These are phyloP conservation scores for Canis aureus DNA, from an alignment of 2,113 vertebrate species.

Conservation along the genomic window DNA sequence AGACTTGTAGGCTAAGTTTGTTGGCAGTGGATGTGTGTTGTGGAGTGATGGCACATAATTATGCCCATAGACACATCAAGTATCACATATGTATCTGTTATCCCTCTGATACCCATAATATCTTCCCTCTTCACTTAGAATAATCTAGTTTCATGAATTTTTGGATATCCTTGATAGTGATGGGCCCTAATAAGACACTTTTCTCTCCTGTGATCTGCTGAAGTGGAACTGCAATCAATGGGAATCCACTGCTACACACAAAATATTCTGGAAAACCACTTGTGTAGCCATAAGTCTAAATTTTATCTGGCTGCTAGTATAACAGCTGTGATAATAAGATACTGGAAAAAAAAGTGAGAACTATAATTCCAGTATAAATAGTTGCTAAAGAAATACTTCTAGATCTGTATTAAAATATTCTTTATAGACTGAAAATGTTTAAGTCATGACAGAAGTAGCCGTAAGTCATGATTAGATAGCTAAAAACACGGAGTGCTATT, in stretches of 20 bases:
- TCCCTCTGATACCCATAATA: accelerated
- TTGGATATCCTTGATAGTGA: neutral
- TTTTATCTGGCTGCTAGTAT: neutral
- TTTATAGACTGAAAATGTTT: neutral
- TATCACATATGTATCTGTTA: neutral
- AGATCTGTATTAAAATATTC: neutral
- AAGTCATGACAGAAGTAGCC: neutral
- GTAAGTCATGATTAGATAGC: neutral
- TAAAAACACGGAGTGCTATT: neutral
- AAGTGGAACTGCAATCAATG: neutral
- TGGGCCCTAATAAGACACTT: neutral
- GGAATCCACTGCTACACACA: neutral
- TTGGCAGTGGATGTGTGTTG: neutral
- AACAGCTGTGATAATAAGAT: neutral
- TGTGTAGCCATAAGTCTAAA: accelerated
- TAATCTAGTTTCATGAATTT: neutral
- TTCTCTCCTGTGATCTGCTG: neutral
- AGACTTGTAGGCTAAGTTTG: neutral
- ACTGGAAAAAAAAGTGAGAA: neutral
- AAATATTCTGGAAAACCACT: neutral
- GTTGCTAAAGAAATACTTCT: neutral
- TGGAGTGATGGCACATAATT: neutral
- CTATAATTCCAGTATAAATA: neutral
- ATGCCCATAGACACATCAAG: neutral
- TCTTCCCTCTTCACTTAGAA: neutral